Evolutionary conservation across 2,113 vertebrate genomes (phyloP), one percentile per base, ranked within the genome.

Genomic region (Pseudopodoces humilis): DNA sequence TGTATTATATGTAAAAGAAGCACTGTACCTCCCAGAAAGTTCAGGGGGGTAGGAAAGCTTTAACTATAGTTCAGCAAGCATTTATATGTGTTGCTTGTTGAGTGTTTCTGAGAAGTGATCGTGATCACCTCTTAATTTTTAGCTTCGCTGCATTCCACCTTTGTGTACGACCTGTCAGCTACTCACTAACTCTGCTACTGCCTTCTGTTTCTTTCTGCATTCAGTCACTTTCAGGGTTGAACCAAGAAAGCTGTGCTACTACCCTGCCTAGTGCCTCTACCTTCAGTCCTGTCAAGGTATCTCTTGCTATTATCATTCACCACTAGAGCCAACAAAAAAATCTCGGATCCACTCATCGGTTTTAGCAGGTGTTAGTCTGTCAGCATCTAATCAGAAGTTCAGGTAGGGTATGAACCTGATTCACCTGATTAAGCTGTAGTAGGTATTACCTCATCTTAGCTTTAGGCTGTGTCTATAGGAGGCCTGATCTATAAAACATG

Each of bases 221-320:
- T 77, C 94, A 98, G 96, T 97, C 94, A 15, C 87, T 95, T 72
- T 97, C 97, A 94, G 97, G 96, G 88, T 85, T 95, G 95, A 96
- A 90, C 76, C 92, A 96, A 89, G 95, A 97, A 96, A 93, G 94
- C 96, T 97, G 74, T 96, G 91, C 94, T 94, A 75, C 95, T 90
- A 16, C 87, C 87, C 90, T 96, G 97, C 94, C 96, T 96, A 95
- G 91, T 92, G 81, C 92, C 88, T 97, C 96, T 96, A 39, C 96
- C 95, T 97, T 97, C 97, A 91, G 65, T 60, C 86, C 93, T 95
- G 49, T 97, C 93, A 97, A 98, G 97, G 97, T 98, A 98, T 94
- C 87, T 97, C 89, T 96, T 91, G 47, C 90, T 97, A 72, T 30
- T 97, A 41, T 95, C 65, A 92, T 94, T 97, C 72, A 90, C 53